Base-by-base conservation (phyloP, 1,140 invertebrate species). In the Drosophila biarmipes region DNA sequence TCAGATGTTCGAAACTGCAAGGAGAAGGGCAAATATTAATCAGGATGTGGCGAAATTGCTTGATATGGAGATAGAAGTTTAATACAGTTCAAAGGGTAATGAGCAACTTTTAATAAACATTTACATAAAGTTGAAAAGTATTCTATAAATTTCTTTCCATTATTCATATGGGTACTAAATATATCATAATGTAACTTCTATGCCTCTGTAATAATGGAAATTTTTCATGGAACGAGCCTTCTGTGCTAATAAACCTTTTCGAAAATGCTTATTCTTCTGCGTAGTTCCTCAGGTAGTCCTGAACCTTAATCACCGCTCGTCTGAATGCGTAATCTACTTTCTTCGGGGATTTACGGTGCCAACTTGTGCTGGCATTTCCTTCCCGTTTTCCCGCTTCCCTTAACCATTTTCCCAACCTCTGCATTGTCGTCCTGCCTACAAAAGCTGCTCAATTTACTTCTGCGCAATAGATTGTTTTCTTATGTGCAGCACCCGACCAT, bases 1-100 rank as follows among this genome's bases (percentile, higher is more conserved):
- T 96, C 45, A 98, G 92, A 77, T 95, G 95, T 89, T 96, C 94
- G 91, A 98, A 98, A 78, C 98, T 94, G 89, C 3, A 73, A 89
- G 12, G 3, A 34, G 4, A 56, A 54, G 2, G 12, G 15, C 31
- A 29, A n/a, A 42, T 45, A 40, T 27, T 15, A 35, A 11, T 37
- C 12, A 14, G n/a, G 35, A 37, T 37, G 29, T 24, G 3, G 24
- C 24, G 3, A 24, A 24, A 24, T 24, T 24, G 24, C 5, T 24
- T 24, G 8, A 31, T 31, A 7, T 31, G 6, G 8, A 31, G 7
- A 31, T 10, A 31, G 2, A 2, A 10, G 29, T 10, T 10, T n/a
- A 5, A 14, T 8, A 2, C 7, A 8, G n/a, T 31, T 31, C 2
- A 38, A 38, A 7, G 6, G 2, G 37, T 38, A 15, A 15, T 31